phyloP scores from a whole-genome alignment of 53 echinoderm and acorn worm species.

The Zoroaster sp. region DNA sequence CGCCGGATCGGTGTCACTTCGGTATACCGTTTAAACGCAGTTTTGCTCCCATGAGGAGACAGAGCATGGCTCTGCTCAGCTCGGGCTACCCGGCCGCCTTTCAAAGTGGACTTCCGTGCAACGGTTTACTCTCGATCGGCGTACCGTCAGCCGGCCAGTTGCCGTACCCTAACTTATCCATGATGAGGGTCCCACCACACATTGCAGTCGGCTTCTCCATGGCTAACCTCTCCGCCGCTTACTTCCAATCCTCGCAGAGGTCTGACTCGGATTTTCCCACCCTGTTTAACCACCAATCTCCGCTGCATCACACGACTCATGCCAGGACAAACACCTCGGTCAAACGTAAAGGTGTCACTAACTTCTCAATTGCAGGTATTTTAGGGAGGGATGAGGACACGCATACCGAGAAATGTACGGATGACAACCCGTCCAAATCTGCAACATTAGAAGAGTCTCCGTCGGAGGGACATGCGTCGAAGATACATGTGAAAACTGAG shows the following conservation, averaged over 20 bases:
- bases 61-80: constrained; percentile 48
- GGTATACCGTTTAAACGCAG: constrained; percentile 6
- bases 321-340: background rate
- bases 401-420: constrained; percentile 6
- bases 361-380: constrained; percentile 91
- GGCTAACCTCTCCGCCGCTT: constrained; percentile 37
- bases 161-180: constrained; percentile 38
- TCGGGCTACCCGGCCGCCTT: constrained; percentile 47
- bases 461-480: background rate
- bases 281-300: background rate
- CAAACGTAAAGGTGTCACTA: constrained; percentile 69
- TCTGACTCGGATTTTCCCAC: constrained; percentile 33
- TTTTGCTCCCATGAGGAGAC: constrained; percentile 39
- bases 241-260: constrained; percentile 23
- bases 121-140: constrained; percentile 24
- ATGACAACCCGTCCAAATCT: constrained; percentile 25
- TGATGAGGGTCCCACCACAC: constrained; percentile 44
- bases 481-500: constrained; percentile 45
- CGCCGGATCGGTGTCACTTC: constrained; percentile 9
- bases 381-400: constrained; percentile 66
- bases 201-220: constrained; percentile 33
- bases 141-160: constrained; percentile 5
- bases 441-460: background rate
- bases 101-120: constrained; percentile 19
- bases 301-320: background rate